A percentile compares a stretch with the other conserved stretches of the same genome.
phyloP scores from a whole-genome alignment of 2,888 invertebrate species.

The Hypsopygia costalis region DNA sequence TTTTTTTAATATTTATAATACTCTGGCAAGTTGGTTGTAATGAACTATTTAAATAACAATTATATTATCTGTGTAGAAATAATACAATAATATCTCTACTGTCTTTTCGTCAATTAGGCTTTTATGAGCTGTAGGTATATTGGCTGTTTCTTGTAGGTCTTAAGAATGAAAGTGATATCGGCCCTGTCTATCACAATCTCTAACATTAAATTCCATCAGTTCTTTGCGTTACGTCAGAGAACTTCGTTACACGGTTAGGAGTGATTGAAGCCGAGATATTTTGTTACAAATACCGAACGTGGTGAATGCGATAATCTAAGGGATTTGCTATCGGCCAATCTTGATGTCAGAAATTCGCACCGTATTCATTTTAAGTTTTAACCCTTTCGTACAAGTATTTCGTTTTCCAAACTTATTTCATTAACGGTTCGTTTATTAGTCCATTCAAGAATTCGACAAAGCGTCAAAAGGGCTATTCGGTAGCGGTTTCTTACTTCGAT shows the following conservation, averaged over 20 bases:
- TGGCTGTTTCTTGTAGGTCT: background rate
- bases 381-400: constrained; percentile 1
- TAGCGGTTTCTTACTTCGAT: constrained; percentile 5
- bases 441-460: constrained; percentile 9
- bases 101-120: no score
- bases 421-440: constrained; percentile 16
- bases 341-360: constrained; percentile 10
- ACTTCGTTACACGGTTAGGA: background rate
- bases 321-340: constrained; percentile 23
- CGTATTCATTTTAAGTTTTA: constrained; percentile 8
- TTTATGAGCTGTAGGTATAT: no score
- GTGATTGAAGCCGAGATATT: constrained; percentile 1
- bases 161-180: background rate
- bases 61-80: no score
- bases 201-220: background rate
- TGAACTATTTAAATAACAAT: no score
- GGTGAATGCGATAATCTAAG: constrained; percentile 24
- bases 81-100: no score
- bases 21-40: no score
- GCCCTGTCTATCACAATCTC: background rate
- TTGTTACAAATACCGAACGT: constrained; percentile 21
- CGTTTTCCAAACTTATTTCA: constrained; percentile 14
- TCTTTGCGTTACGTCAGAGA: constrained; percentile 3
- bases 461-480: constrained; percentile 11
- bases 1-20: no score